Evolutionary conservation across 2,113 vertebrate genomes (phyloP), one percentile per base, ranked within the genome.

Genomic region (Ellobius talpinus): DNA sequence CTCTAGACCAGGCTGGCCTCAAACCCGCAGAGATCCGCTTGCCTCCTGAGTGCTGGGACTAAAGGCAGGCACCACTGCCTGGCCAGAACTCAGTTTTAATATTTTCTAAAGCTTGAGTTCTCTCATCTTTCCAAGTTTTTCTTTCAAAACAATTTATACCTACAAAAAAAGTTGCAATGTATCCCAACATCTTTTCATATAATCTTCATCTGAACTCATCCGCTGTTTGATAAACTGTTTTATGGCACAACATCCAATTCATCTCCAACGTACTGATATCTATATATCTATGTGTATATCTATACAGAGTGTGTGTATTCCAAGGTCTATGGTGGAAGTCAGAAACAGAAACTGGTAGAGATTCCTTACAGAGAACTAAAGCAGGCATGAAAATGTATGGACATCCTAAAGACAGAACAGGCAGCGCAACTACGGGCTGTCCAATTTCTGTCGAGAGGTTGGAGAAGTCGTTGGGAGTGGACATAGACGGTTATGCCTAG

Each of bases 61-160:
- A 58, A 58, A 19, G 55, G 55, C 1, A 6, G 58, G 58, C 19
- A 58, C 58, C 58, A 58, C 58, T 1, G 1, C 5, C 58, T 58
- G 58, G 58, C 19, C 6, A 58, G 19, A 58, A 58, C 58, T 58
- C 58, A 58, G 63, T 47, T 97, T 94, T 90, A 92, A 87, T 1
- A 90, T 61, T 91, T 70, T 96, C 39, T 88, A 81, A 88, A 95
- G 68, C n/a, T 86, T 87, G 36, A n/a, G 70, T 92, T 91, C 31
- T 55, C n/a, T 3, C 17, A 16, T 2, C 58, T 21, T 78, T 19
- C 26, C 39, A 58, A 36, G 17, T 61, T 58, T 58, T 74, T 89
- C 92, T 81, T 97, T 66, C 87, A 76, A 91, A 93, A 96, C 79
- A 90, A 95, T 85, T 90, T 79, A 87, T 87, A 76, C 13, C 65